Conservation (phyloP, 53 echinoderm and acorn worm species). For the Apostichopus leukothele region DNA sequence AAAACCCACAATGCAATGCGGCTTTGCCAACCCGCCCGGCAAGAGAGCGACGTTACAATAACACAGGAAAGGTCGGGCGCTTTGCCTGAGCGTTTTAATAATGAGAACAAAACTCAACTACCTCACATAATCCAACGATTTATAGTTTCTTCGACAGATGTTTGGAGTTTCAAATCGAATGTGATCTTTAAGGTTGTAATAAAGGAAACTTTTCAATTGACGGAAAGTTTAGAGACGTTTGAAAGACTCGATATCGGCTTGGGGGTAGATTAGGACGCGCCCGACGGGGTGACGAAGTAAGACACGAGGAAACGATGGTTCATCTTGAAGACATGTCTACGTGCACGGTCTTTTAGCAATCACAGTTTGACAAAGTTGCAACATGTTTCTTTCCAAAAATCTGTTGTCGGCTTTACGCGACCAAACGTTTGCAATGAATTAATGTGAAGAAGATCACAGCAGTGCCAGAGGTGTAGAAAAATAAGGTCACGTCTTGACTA, state of each 20-base stretch:
- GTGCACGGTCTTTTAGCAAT: no score
- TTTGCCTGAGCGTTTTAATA: conserved; percentile 18
- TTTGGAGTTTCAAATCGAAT: conserved; percentile 39
- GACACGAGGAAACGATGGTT: neutral
- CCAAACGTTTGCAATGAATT: no score
- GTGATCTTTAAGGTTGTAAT: conserved; percentile 7
- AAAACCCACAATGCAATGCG: conserved; percentile 54
- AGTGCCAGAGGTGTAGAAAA: no score
- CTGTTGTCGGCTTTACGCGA: no score
- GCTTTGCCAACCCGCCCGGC: conserved; percentile 45
- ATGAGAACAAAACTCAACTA: conserved; percentile 8
- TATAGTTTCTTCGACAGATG: conserved; percentile 45
- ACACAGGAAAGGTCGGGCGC: conserved; percentile 17
- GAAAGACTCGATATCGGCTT: conserved; percentile 1
- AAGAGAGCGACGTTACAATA: conserved; percentile 37
- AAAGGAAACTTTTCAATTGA: conserved; percentile 32
- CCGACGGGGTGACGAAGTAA: conserved; percentile 1
- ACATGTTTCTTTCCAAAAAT: no score
- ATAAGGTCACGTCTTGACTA: no score
- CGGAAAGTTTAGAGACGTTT: conserved; percentile 15
- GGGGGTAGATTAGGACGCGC: conserved; percentile 2
- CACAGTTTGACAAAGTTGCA: no score
- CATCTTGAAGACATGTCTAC: neutral
- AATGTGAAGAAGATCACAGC: no score
- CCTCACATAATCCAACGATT: conserved; percentile 45